Evolutionary conservation across 2,113 vertebrate genomes (phyloP).

Genomic region (Chelonoidis abingdonii): DNA sequence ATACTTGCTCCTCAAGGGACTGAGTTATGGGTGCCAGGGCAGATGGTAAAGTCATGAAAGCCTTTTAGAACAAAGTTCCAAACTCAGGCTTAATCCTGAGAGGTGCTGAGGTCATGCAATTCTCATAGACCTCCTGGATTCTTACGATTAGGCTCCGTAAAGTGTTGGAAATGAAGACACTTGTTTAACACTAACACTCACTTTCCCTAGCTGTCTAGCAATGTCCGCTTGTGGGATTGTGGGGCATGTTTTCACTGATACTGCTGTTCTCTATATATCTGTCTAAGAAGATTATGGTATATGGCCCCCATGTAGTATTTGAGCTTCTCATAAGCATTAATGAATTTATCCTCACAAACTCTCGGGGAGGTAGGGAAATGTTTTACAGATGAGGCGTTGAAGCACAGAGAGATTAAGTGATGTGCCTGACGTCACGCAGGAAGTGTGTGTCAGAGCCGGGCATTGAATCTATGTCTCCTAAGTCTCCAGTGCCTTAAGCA

Average conservation of each 20-base stretch:
- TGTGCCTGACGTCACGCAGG: slow-evolving; percentile 15
- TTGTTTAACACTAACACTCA: not conserved
- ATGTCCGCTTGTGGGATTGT: not conserved
- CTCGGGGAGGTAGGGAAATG: not conserved
- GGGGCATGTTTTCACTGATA: not conserved
- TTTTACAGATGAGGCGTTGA: slow-evolving; percentile 19
- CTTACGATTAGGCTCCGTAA: not conserved
- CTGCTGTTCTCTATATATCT: not conserved
- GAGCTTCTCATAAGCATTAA: not conserved
- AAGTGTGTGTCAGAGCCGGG: not conserved
- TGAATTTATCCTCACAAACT: not conserved
- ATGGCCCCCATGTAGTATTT: not conserved
- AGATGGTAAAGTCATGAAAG: not conserved
- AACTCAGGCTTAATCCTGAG: not conserved
- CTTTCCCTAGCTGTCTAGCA: not conserved
- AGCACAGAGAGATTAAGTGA: not conserved
- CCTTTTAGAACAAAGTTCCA: not conserved
- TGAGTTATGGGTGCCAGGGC: not conserved
- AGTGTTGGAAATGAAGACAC: not conserved
- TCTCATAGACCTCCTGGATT: not conserved
- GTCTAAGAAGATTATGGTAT: not conserved
- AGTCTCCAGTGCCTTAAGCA: not conserved
- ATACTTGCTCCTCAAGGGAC: not conserved
- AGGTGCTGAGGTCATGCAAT: not conserved
- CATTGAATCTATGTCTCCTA: not conserved